Base-by-base conservation (phyloP, 2,113 vertebrate species). In the Perca flavescens region DNA sequence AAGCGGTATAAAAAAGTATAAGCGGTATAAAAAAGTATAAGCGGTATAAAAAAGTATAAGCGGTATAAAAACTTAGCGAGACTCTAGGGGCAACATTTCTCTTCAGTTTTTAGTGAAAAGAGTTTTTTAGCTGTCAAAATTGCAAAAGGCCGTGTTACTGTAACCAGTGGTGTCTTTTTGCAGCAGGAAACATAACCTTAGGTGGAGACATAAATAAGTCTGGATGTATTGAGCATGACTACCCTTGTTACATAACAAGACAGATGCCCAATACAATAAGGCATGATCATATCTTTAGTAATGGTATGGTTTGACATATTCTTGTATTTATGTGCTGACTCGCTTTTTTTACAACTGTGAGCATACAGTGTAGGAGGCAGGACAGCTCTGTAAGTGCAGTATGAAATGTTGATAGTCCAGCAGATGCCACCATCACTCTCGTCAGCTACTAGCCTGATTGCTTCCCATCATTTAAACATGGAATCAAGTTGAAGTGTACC, bases 381-480 rank as follows among this genome's bases (percentile, higher is more conserved):
- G 54, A 64, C 76, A 58, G 64, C 69, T 71, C 53, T 73, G 64
- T 80, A 57, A 49, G 73, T 71, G 78, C 63, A 49, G 62, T 60
- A 65, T 74, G 83, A 85, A 72, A 86, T 71, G 74, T 52, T 82
- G 76, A 88, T 77, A 43, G 80, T 88, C 69, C 77, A 69, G 86
- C 85, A 84, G 84, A 90, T 67, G 82, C 69, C 61, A 70, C 62
- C 53, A 65, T 88, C 76, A 25, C 82, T 85, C 79, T 78, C 22
- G 65, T 82, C 86, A 82, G 43, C 58, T 74, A 74, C 74, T 75
- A 43, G 77, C 60, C 54, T 90, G 86, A 91, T 93, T 88, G 87
- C 81, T 60, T 84, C 79, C 74, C 73, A 85, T 93, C 85, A 84
- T 88, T 90, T 88, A 89, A 86, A 77, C 88, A 72, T 65, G 75